Base-by-base conservation (phyloP, 2,888 invertebrate species). In the Leptodirus hochenwartii region DNA sequence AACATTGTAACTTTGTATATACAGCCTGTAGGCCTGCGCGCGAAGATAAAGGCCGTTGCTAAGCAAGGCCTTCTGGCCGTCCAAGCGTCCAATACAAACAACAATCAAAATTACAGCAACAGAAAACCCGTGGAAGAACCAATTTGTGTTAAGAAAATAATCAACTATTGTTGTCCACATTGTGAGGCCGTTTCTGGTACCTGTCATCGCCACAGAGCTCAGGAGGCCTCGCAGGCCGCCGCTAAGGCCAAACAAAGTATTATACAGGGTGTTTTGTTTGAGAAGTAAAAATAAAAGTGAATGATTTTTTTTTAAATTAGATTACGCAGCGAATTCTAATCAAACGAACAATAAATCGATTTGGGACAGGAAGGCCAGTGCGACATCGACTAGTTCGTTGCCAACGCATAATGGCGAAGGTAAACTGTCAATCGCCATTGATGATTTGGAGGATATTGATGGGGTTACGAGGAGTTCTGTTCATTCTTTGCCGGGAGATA, bases 391-490 rank as follows among this genome's bases (percentile, higher is more conserved):
- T 3, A 54, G 59, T 31, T 64, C 64, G 11, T 43, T 65, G 32
- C 64, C 64, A 10, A 62, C 62, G 46, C 62, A 62, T 45, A 57
- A 50, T 39, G 62, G 64, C n/a, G n/a, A n/a, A n/a, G n/a, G n/a
- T n/a, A n/a, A n/a, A n/a, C n/a, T n/a, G n/a, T n/a, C n/a, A n/a
- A 38, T 44, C 62, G 26, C 54, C 54, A 42, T 41, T 54, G 15
- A 50, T 49, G 9, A 38, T 53, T 3, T 46, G 23, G 38, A 42
- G 12, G 36, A 39, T 16, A 40, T 44, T 13, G 39, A 40, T 22
- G 37, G 40, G 5, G 41, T 43, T 28, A 39, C 39, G 13, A 42
- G 47, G 20, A 39, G 42, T 17, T 53, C 51, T 2, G 44, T 43
- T 16, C 45, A 45, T 28, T 50, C 47, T 5, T 36, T 50, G 15